Evolutionary conservation across 2,797 vertebrate species (phyloP).

Genomic region (Tangara arthus): DNA sequence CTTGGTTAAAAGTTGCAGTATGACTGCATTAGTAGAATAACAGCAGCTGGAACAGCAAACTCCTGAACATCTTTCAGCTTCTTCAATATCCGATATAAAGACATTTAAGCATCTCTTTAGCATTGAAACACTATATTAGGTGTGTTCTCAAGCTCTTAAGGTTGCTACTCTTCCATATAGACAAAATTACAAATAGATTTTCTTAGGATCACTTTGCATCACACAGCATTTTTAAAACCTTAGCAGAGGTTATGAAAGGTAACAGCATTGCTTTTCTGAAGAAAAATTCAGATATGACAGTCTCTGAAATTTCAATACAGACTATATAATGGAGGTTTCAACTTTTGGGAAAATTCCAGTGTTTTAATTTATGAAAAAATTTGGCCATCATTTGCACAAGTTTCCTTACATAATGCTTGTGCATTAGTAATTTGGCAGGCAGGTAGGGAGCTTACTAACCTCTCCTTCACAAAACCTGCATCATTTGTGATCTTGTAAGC

Average conservation of each 20-base stretch:
- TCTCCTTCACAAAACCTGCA: neutral
- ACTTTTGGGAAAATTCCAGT: neutral
- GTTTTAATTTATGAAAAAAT: neutral
- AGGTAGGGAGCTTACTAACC: neutral
- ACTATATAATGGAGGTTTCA: neutral
- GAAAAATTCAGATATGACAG: neutral
- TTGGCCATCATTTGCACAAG: neutral
- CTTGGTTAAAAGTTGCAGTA: neutral
- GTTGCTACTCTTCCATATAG: neutral
- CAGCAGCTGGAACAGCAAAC: neutral
- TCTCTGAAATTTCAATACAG: neutral
- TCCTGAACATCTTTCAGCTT: neutral
- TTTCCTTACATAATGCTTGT: neutral
- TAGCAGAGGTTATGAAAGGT: neutral
- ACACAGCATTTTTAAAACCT: neutral
- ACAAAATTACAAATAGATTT: neutral
- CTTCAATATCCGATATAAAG: neutral
- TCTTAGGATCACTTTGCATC: neutral
- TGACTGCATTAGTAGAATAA: neutral
- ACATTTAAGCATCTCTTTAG: neutral
- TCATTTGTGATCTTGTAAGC: neutral
- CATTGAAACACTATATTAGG: neutral
- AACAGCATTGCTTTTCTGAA: neutral
- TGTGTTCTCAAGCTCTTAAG: neutral
- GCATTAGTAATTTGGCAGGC: neutral